A percentile compares a stretch with the other conserved stretches of the same genome.
Conservation (phyloP, 2,797 vertebrate species). For the Hyperoplus lanceolatus region DNA sequence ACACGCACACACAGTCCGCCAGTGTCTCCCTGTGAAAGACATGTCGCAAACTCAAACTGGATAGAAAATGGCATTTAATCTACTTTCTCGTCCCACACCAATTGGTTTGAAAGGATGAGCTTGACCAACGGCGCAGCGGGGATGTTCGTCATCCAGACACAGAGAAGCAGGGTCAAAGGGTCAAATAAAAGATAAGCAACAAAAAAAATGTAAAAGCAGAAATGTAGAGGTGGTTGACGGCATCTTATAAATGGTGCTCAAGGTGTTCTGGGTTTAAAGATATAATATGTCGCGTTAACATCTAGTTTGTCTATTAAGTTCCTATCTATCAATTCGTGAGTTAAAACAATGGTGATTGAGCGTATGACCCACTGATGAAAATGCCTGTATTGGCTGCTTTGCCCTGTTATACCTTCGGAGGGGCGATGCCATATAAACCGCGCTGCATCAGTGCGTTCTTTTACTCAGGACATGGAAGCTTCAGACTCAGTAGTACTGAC, state of each 20-base stretch:
- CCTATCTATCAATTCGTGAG: no score
- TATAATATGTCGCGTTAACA: no score
- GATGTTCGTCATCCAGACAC: conserved; percentile 38
- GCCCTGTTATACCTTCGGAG: no score
- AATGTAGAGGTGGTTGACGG: conserved; percentile 10
- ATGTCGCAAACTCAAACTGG: conserved; percentile 49
- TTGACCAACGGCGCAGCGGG: conserved; percentile 45
- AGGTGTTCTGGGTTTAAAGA: background rate
- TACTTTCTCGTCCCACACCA: conserved; percentile 28
- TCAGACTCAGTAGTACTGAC: no score
- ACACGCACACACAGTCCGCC: background rate
- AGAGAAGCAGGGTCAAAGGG: conserved; percentile 11
- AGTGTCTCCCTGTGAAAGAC: conserved; percentile 50
- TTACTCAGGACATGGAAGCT: no score
- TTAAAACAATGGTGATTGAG: no score
- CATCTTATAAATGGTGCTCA: conserved; percentile 1
- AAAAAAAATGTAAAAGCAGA: conserved; percentile 7
- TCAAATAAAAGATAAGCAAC: background rate
- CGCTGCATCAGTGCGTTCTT: no score
- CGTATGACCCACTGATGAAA: no score
- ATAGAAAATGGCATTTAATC: conserved; percentile 61
- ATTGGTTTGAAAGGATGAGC: conserved; percentile 61
- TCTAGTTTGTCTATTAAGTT: no score
- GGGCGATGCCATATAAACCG: no score
- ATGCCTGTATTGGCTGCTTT: no score